Evolutionary conservation across 2,797 vertebrate genomes (phyloP).

Genomic region (Phalanger gymnotis): DNA sequence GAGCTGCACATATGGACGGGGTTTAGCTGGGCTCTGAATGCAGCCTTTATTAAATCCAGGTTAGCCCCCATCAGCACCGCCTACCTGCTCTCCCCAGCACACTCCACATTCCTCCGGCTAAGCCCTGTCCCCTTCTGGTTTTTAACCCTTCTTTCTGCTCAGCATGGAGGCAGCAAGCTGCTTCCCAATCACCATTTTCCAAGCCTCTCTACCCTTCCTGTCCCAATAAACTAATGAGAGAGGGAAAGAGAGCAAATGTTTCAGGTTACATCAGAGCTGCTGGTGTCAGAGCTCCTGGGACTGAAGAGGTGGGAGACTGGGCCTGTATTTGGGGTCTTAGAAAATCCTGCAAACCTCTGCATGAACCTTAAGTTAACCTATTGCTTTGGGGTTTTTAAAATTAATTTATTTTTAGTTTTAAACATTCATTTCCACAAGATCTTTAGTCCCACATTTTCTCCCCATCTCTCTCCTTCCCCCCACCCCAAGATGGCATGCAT

Average conservation of each 20-base stretch:
- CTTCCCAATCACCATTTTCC: not conserved
- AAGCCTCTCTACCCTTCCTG: not conserved
- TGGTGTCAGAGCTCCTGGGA: not conserved
- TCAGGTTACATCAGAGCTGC: not conserved
- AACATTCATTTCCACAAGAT: too few species aligned
- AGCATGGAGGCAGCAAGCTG: not conserved
- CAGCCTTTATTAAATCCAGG: constrained; percentile 80
- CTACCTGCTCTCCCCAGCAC: not conserved
- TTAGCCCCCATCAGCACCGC: constrained; percentile 13
- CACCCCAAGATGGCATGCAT: too few species aligned
- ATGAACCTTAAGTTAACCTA: not conserved
- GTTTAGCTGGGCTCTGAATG: constrained; percentile 67
- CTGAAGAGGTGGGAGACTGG: not conserved
- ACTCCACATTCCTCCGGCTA: not conserved
- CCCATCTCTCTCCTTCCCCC: too few species aligned
- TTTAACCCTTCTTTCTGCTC: not conserved
- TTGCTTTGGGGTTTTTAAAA: too few species aligned
- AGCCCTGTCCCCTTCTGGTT: not conserved
- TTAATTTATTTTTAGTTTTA: too few species aligned
- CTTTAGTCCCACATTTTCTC: too few species aligned
- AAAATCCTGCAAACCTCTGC: not conserved
- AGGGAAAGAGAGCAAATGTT: not conserved
- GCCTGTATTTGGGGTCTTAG: not conserved
- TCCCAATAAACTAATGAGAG: not conserved
- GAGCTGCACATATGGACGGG: constrained; percentile 81